These are phyloP conservation scores for Cyaniris semiargus DNA, from an alignment of 2,888 invertebrate species.

Conservation along the genomic window DNA sequence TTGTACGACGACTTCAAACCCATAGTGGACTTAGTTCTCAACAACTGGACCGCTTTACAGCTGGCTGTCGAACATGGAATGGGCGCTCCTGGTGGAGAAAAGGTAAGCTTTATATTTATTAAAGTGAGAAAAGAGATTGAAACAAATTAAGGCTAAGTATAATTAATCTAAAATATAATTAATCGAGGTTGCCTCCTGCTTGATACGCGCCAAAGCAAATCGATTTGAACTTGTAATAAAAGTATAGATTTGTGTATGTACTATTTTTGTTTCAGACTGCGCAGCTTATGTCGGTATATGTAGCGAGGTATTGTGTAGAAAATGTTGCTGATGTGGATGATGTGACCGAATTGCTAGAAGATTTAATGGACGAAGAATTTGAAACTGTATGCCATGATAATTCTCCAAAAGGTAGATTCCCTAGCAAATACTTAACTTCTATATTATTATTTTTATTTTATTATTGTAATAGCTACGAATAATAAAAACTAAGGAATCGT, in stretches of 20 bases:
- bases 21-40: constrained; percentile 84
- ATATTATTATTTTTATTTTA: neutral
- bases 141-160: neutral
- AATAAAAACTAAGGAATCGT: no score
- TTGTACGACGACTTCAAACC: constrained; percentile 79
- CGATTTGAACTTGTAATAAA: no score
- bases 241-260: no score
- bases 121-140: neutral
- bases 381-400: constrained; percentile 86
- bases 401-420: constrained; percentile 80
- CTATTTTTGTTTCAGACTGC: constrained; percentile 72
- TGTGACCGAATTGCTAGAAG: constrained; percentile 83
- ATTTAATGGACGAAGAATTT: constrained; percentile 87
- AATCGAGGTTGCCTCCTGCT: neutral
- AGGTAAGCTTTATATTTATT: constrained; percentile 63
- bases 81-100: constrained; percentile 85
- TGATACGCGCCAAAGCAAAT: neutral
- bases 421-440: neutral
- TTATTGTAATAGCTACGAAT: no score
- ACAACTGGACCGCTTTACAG: constrained; percentile 86
- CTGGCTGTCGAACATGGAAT: constrained; percentile 87
- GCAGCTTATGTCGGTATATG: constrained; percentile 82
- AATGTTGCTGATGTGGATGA: constrained; percentile 81
- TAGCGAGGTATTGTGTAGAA: constrained; percentile 82
- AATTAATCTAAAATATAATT: neutral